phyloP scores from a whole-genome alignment of 2,797 vertebrate genomes.

The Sorex maritimensis region DNA sequence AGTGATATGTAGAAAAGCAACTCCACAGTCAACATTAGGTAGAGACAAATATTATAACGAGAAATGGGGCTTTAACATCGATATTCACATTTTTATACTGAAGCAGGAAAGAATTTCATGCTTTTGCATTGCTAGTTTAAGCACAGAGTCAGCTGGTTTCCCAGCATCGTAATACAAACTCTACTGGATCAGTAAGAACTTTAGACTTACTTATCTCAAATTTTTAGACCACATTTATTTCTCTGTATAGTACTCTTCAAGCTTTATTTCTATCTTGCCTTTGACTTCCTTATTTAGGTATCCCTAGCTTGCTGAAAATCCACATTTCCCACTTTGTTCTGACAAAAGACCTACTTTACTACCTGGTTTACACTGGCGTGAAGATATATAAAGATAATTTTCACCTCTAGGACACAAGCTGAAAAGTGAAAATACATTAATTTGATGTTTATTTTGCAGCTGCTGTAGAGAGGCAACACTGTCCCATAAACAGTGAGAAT shows the following conservation, averaged over 20 bases:
- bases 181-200: not conserved
- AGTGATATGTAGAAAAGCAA: not conserved
- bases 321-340: not conserved
- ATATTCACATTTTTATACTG: not conserved
- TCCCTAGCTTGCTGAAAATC: not conserved
- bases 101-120: slow-evolving; percentile 17
- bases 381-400: not conserved
- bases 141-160: not conserved
- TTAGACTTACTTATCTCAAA: not conserved
- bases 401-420: not conserved
- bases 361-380: not conserved
- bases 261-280: not conserved
- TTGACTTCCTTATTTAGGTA: not conserved
- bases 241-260: not conserved
- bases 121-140: not conserved
- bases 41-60: not conserved
- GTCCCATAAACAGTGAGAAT: not conserved
- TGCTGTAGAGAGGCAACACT: not conserved
- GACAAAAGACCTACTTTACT: not conserved
- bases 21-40: not conserved
- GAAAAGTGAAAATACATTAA: not conserved
- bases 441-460: not conserved
- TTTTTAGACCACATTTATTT: not conserved
- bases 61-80: not conserved
- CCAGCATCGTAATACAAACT: slow-evolving; percentile 8